These are phyloP conservation scores for Cephalopterus ornatus DNA, from an alignment of 2,113 vertebrate species.

Conservation along the genomic window DNA sequence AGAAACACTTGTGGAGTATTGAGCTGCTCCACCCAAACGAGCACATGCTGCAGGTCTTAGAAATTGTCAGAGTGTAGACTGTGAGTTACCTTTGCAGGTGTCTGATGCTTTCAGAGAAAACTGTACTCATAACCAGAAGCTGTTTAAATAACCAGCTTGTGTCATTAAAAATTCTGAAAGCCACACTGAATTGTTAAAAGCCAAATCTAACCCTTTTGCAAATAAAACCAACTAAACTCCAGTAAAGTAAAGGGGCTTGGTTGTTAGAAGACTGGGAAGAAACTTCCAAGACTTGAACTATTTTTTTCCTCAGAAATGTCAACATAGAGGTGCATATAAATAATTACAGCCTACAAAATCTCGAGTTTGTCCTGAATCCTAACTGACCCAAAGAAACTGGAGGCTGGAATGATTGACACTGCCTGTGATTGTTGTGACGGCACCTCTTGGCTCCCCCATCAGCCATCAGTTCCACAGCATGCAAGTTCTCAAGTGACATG, in stretches of 20 bases:
- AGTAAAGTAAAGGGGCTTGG: not conserved
- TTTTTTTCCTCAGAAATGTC: not conserved
- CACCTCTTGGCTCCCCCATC: conserved; percentile 23
- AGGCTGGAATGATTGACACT: conserved; percentile 22
- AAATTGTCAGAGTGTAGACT: not conserved
- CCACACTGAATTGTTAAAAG: not conserved
- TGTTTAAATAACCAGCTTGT: not conserved
- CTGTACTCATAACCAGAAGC: not conserved
- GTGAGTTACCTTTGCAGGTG: not conserved
- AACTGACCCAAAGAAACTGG: conserved; percentile 6
- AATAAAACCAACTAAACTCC: not conserved
- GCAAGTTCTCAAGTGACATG: not conserved
- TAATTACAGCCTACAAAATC: not conserved
- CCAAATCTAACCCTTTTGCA: not conserved
- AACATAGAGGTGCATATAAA: not conserved
- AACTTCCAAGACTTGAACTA: not conserved
- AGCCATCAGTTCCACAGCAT: conserved; percentile 3
- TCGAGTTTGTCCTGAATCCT: not conserved
- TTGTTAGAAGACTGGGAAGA: not conserved
- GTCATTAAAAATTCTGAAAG: not conserved
- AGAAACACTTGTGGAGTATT: not conserved
- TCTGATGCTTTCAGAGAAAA: not conserved
- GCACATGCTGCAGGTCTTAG: not conserved
- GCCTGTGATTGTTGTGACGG: conserved; percentile 43
- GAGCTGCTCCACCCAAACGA: not conserved